Evolutionary conservation across 53 echinoderm and acorn worm genomes (phyloP).

Genomic region (Luidia sarsii): DNA sequence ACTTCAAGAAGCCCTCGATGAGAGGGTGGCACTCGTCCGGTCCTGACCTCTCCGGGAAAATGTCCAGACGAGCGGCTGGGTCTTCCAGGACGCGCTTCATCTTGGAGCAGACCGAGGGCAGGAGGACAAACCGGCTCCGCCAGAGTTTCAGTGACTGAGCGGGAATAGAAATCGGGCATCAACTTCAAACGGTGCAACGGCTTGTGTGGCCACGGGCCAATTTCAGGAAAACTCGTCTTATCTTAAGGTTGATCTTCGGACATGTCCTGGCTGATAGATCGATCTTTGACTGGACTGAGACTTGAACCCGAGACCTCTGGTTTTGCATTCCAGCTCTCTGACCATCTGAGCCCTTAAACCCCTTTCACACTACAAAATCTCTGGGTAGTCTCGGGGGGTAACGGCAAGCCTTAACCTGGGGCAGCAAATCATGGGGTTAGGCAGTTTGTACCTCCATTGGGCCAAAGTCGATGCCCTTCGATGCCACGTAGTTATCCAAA

Average conservation of each 20-base stretch:
- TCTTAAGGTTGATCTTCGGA: not conserved
- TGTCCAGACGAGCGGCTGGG: slow-evolving; percentile 56
- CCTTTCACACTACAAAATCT: too few relatives aligned
- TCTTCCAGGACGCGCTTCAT: slow-evolving; percentile 66
- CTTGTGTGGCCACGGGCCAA: not conserved
- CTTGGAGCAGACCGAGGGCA: slow-evolving; percentile 49
- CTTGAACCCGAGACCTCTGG: too few relatives aligned
- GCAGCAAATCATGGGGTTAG: not conserved
- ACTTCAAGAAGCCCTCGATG: slow-evolving; percentile 70
- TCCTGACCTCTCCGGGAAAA: slow-evolving; percentile 30
- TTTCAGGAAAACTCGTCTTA: not conserved
- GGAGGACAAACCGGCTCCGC: slow-evolving; percentile 66
- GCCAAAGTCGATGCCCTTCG: slow-evolving; percentile 65
- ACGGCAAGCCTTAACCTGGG: too few relatives aligned
- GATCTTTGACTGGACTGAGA: too few relatives aligned
- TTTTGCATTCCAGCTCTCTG: too few relatives aligned
- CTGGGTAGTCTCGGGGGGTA: too few relatives aligned
- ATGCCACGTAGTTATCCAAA: slow-evolving; percentile 81
- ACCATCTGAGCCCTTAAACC: too few relatives aligned
- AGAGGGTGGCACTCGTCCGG: slow-evolving; percentile 40
- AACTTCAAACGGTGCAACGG: not conserved
- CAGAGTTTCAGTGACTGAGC: slow-evolving; percentile 67
- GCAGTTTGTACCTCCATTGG: slow-evolving; percentile 64
- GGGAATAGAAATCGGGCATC: not conserved
- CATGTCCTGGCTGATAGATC: too few relatives aligned